Percentiles rank a stretch among this genome's conserved stretches.
Conservation (phyloP, 2,797 vertebrate genomes). For the Pristis pectinata region DNA sequence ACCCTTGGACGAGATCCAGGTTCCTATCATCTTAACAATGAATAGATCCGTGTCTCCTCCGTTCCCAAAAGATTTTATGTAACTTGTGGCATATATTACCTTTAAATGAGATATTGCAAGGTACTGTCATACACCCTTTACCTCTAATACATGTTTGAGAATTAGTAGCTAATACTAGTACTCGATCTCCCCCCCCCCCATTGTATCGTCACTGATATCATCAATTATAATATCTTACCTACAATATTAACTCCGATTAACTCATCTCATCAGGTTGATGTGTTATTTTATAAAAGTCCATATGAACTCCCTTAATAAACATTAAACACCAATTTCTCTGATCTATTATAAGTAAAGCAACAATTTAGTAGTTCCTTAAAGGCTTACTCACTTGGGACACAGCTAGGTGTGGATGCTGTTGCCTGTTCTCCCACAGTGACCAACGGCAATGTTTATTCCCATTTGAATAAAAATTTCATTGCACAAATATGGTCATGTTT, state of each 20-base stretch:
- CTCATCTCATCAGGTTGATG: not conserved
- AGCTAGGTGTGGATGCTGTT: not conserved
- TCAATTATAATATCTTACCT: not conserved
- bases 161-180: not conserved
- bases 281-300: not conserved
- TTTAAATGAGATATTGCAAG: not conserved
- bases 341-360: not conserved
- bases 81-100: not conserved
- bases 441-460: not conserved
- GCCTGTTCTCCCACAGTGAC: not conserved
- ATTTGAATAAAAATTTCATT: not conserved
- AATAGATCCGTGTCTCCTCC: not conserved
- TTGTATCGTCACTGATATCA: not conserved
- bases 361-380: not conserved
- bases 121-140: not conserved
- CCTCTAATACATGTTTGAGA: not conserved
- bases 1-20: not conserved
- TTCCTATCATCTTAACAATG: not conserved
- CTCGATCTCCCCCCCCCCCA: not conserved
- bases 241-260: not conserved
- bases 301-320: not conserved
- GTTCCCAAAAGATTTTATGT: not conserved
- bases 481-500: conserved; percentile 14
- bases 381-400: not conserved
- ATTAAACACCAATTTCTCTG: not conserved